These are phyloP conservation scores for Teleogryllus oceanicus DNA, from an alignment of 2,888 invertebrate genomes.

Conservation along the genomic window DNA sequence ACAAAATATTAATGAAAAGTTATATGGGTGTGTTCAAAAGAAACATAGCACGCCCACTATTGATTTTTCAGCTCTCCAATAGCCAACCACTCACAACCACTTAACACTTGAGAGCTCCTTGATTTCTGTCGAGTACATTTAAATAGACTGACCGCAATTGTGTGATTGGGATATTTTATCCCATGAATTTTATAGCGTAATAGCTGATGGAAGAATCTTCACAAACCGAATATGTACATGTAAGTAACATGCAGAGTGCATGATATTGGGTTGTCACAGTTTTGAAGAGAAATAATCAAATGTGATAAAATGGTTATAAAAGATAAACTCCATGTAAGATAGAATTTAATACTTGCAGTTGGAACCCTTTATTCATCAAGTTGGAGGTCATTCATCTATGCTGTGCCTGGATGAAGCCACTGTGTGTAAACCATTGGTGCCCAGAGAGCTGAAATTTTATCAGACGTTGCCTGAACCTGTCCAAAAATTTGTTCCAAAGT, in stretches of 20 bases:
- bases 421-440: conserved; percentile 55
- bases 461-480: conserved; percentile 52
- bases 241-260: conserved; percentile 26
- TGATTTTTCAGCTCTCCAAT: conserved; percentile 27
- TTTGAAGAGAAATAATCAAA: neutral
- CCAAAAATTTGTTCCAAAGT: conserved; percentile 53
- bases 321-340: neutral
- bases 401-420: conserved; percentile 52
- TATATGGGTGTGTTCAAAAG: neutral
- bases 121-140: neutral
- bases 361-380: conserved; percentile 56
- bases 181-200: neutral
- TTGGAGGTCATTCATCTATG: conserved; percentile 55
- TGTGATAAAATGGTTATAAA: neutral
- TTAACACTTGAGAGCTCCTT: conserved; percentile 3
- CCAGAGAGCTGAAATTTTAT: conserved; percentile 55
- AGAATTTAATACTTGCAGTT: conserved; percentile 43
- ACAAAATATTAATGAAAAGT: neutral
- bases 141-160: neutral
- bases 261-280: neutral
- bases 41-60: conserved; percentile 19
- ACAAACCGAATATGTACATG: conserved; percentile 28
- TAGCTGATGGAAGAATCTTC: conserved; percentile 31
- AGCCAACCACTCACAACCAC: neutral
- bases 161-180: conserved; percentile 19